A percentile compares a stretch with the other conserved stretches of the same genome.
These are phyloP conservation scores for Ooceraea biroi DNA, from an alignment of 1,140 invertebrate species.

Conservation along the genomic window DNA sequence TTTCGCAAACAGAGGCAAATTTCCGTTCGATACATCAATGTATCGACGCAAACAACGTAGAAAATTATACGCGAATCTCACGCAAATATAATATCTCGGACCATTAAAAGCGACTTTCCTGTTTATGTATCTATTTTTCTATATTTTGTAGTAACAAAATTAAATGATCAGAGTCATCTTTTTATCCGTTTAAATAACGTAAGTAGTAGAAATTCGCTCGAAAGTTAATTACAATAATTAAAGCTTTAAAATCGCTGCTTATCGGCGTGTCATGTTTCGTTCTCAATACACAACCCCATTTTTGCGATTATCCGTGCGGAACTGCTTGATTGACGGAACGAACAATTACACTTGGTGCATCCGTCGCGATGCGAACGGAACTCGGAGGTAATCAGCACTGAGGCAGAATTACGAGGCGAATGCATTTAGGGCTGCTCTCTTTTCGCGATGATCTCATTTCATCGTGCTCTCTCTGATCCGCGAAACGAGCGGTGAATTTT, in stretches of 20 bases:
- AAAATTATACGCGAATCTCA: conserved; percentile 42
- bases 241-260: too few relatives aligned
- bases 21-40: conserved; percentile 28
- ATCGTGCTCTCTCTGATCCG: conserved; percentile 44
- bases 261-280: too few relatives aligned
- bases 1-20: conserved; percentile 17
- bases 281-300: too few relatives aligned
- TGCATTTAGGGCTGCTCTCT: neutral
- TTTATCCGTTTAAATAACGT: neutral
- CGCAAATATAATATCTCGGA: conserved; percentile 23
- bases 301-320: neutral
- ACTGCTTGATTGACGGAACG: conserved; percentile 62
- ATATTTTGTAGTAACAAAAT: neutral
- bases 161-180: neutral
- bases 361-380: conserved; percentile 37
- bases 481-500: conserved; percentile 52
- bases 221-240: conserved; percentile 18
- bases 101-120: neutral
- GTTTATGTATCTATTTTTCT: neutral
- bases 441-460: conserved; percentile 26
- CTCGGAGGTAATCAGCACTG: conserved; percentile 10
- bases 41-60: conserved; percentile 22
- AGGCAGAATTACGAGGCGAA: conserved; percentile 39
- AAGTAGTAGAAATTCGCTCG: neutral
- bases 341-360: conserved; percentile 67